These are phyloP conservation scores for Tryphoninae sp. DNA, from an alignment of 2,888 invertebrate species.

Conservation along the genomic window DNA sequence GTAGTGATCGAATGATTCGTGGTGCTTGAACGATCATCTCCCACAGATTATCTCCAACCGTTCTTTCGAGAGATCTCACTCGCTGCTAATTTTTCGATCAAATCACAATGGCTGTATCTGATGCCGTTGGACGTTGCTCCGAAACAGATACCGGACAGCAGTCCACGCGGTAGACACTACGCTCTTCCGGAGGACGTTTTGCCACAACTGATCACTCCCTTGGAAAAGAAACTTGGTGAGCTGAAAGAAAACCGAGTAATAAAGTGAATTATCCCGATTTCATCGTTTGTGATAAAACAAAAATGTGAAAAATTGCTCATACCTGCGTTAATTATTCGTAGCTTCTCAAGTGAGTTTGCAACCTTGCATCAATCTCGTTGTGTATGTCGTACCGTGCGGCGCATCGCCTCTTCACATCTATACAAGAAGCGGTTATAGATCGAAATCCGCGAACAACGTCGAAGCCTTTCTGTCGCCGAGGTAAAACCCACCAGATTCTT, in stretches of 20 bases:
- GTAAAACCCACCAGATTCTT: slow-evolving; percentile 63
- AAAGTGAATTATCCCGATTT: not conserved
- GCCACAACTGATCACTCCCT: slow-evolving; percentile 91
- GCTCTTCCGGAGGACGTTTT: slow-evolving; percentile 87
- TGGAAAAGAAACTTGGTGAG: slow-evolving; percentile 90
- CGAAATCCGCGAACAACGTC: slow-evolving; percentile 77
- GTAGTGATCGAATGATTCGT: slow-evolving; percentile 14
- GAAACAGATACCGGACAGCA: slow-evolving; percentile 83
- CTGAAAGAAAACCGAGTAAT: not conserved
- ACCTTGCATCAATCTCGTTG: slow-evolving; percentile 92
- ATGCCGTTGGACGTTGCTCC: slow-evolving; percentile 90
- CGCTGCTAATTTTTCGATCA: slow-evolving; percentile 90
- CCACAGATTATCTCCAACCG: slow-evolving; percentile 89
- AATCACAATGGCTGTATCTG: slow-evolving; percentile 94
- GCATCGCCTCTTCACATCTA: slow-evolving; percentile 89
- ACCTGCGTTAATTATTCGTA: slow-evolving; percentile 59
- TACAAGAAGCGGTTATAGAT: slow-evolving; percentile 77
- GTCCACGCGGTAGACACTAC: slow-evolving; percentile 84
- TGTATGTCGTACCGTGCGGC: slow-evolving; percentile 90
- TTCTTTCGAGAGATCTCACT: slow-evolving; percentile 87
- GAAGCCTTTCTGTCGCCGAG: slow-evolving; percentile 91
- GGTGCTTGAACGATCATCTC: slow-evolving; percentile 1
- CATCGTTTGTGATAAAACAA: too few relatives aligned
- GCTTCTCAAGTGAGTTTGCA: slow-evolving; percentile 92
- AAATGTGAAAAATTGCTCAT: slow-evolving; percentile 4